Evolutionary conservation across 2,113 vertebrate genomes (phyloP).

Genomic region (Malurus alboscapulatus): DNA sequence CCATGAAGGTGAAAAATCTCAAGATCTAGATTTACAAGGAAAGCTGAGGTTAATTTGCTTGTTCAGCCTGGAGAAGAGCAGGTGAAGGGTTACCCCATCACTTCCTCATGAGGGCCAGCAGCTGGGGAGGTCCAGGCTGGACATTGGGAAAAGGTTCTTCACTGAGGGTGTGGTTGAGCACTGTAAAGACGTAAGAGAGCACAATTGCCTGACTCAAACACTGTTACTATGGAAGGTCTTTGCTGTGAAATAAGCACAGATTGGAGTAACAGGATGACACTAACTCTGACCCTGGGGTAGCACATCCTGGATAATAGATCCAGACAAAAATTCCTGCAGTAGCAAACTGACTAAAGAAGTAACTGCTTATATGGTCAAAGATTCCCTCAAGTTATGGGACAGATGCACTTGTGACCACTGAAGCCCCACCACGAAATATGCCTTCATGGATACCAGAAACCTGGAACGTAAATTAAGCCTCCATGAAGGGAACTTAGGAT

Average conservation of each 20-base stretch:
- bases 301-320: not conserved
- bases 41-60: not conserved
- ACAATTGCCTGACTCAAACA: not conserved
- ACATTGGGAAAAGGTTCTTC: not conserved
- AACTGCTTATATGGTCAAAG: not conserved
- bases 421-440: accelerated
- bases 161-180: not conserved
- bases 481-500: not conserved
- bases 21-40: not conserved
- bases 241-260: not conserved
- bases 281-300: not conserved
- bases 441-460: not conserved
- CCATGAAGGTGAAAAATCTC: not conserved
- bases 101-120: not conserved
- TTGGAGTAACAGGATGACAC: not conserved
- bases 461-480: not conserved
- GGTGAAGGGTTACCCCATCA: not conserved
- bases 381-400: not conserved
- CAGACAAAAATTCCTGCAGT: not conserved
- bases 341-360: not conserved
- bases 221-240: not conserved
- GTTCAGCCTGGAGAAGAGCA: not conserved
- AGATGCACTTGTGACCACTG: not conserved
- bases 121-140: not conserved
- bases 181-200: not conserved